A percentile compares a stretch with the other conserved stretches of the same genome.
These are phyloP conservation scores for Spongilla lacustris DNA, from an alignment of 37 sponge, comb jelly and placozoan species.

Conservation along the genomic window DNA sequence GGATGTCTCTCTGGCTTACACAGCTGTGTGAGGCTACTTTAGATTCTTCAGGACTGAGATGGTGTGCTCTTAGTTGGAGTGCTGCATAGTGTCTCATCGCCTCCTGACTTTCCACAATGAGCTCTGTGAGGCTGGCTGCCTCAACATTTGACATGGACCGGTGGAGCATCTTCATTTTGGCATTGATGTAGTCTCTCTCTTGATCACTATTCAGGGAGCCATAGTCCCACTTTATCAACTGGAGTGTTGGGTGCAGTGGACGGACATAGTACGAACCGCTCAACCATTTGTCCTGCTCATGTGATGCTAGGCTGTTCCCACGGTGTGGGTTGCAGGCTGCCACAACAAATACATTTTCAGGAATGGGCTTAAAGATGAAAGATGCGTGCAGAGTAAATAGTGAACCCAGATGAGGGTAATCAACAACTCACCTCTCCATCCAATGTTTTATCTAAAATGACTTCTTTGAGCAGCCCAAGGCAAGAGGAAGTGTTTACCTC, in stretches of 20 bases:
- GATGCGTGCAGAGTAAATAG: too few relatives aligned
- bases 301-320: constrained; percentile 77
- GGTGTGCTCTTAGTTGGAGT: constrained; percentile 36
- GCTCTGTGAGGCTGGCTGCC: constrained; percentile 53
- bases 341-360: constrained; percentile 81
- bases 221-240: constrained; percentile 88
- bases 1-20: constrained; percentile 87
- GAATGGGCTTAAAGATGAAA: constrained; percentile 56
- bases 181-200: constrained; percentile 83
- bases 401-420: too few relatives aligned
- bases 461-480: constrained; percentile 88
- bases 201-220: constrained; percentile 87
- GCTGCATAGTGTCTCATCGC: constrained; percentile 80
- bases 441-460: constrained; percentile 78
- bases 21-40: constrained; percentile 50
- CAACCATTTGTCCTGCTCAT: constrained; percentile 64
- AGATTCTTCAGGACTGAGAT: too few relatives aligned
- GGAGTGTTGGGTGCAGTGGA: constrained; percentile 78
- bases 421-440: constrained; percentile 85
- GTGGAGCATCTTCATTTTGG: constrained; percentile 81
- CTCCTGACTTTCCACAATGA: constrained; percentile 74
- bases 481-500: constrained; percentile 92
- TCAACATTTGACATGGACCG: constrained; percentile 38
- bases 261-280: constrained; percentile 85
- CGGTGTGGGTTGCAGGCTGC: constrained; percentile 96